These are phyloP conservation scores for Falco peregrinus DNA, from an alignment of 2,797 vertebrate genomes.

Conservation along the genomic window DNA sequence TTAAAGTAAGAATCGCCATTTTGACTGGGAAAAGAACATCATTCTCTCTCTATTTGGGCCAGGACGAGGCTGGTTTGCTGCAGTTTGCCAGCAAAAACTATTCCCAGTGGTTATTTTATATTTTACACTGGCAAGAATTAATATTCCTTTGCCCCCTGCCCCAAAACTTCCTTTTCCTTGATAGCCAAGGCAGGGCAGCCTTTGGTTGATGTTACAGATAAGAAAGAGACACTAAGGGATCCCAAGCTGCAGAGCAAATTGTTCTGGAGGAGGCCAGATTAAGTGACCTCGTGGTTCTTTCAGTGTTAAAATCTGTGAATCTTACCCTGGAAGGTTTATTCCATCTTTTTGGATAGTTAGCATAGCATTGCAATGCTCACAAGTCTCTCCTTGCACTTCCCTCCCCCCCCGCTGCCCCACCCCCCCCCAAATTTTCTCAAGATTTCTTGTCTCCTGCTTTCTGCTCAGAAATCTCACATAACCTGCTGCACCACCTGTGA, in stretches of 20 bases:
- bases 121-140: background rate
- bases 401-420: background rate
- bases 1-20: background rate
- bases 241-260: background rate
- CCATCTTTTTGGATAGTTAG: background rate
- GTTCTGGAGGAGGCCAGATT: background rate
- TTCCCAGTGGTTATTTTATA: background rate
- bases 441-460: background rate
- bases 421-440: background rate
- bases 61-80: background rate
- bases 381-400: fast-evolving
- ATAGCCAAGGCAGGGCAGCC: background rate
- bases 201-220: background rate
- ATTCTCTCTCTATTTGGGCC: background rate
- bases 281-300: background rate
- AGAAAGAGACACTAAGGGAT: background rate
- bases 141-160: background rate
- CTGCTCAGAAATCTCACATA: background rate
- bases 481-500: too few species aligned
- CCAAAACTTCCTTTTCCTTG: background rate
- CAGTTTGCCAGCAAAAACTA: background rate
- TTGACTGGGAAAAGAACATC: background rate
- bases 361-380: background rate
- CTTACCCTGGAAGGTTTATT: background rate
- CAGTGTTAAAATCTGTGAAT: background rate